Conservation (phyloP, 2,113 vertebrate species). For the Ptychochromis oligacanthus region DNA sequence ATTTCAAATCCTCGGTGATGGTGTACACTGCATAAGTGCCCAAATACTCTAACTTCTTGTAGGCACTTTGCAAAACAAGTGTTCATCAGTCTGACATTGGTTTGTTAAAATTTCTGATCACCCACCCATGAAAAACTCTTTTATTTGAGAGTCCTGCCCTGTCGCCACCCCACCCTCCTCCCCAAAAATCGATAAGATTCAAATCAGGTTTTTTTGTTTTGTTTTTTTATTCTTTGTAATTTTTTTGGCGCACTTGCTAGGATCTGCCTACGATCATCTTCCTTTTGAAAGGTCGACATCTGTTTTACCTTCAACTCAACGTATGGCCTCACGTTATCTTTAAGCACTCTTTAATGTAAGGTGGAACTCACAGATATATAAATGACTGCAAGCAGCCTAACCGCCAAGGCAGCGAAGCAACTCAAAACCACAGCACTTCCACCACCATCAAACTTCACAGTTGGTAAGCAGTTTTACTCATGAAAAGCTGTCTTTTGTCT, state of each 20-base stretch:
- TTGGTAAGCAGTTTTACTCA: background rate
- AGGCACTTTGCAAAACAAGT: rapidly evolving
- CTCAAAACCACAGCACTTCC: background rate
- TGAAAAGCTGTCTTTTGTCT: background rate
- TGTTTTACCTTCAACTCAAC: background rate
- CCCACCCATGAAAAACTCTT: too few relatives aligned
- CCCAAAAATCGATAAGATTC: too few relatives aligned
- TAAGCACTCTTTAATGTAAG: background rate
- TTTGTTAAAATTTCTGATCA: background rate
- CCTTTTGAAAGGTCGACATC: too few relatives aligned
- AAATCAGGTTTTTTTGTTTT: too few relatives aligned
- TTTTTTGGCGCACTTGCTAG: too few relatives aligned
- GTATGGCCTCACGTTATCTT: background rate
- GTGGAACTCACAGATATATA: background rate
- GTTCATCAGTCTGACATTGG: background rate
- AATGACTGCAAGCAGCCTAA: background rate
- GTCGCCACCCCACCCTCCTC: too few relatives aligned
- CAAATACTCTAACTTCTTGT: background rate
- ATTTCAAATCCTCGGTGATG: background rate
- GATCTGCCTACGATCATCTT: too few relatives aligned
- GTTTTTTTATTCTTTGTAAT: too few relatives aligned
- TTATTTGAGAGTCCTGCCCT: background rate
- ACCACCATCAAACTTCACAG: background rate
- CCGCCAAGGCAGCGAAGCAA: background rate
- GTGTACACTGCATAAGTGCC: background rate